Base-by-base conservation (phyloP, 2,888 invertebrate species). In the Mystacides longicornis region DNA sequence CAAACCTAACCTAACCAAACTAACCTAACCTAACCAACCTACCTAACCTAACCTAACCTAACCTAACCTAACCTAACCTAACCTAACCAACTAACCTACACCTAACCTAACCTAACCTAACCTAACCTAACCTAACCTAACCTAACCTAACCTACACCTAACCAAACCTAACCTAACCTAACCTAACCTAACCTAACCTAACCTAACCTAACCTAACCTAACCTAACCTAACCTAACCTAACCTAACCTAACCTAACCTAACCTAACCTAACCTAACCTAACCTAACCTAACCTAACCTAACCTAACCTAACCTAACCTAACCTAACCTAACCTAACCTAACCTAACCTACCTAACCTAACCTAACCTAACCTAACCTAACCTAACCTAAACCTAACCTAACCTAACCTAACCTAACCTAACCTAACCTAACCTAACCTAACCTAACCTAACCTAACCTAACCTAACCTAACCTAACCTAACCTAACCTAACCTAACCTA, bases 341-440 rank as follows among this genome's bases (percentile, higher is more conserved):
- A 51, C 55, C 55, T 51, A 55, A 55, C 51, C 55, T 52, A 55
- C 51, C 55, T 62, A 62, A 62, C 62, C 62, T 62, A 62, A 63
- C 63, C 63, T 63, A 62, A 62, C 62, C 63, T 62, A 37, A 37
- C 37, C 37, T 37, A 37, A 37, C 37, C 37, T 37, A 37, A 37
- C 37, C 37, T 37, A 37, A 27, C 62, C 62, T 62, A 62, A 63
- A 63, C 60, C 63, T 62, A 63, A 62, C 61, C 61, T 63, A 62
- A 62, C 62, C 62, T 60, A 62, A 62, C 62, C 60, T 61, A 63
- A 61, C 61, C 63, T 62, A 62, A 63, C 63, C 63, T 61, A 62
- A 63, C 61, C 63, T 62, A 63, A 63, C 63, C 63, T 63, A 63
- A 62, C 61, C 62, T 62, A 62, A 62, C 63, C 62, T 60, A 63